Percentiles rank a stretch among this genome's conserved stretches.
Conservation (phyloP, 2,113 vertebrate species). For the Cathartes aura region DNA sequence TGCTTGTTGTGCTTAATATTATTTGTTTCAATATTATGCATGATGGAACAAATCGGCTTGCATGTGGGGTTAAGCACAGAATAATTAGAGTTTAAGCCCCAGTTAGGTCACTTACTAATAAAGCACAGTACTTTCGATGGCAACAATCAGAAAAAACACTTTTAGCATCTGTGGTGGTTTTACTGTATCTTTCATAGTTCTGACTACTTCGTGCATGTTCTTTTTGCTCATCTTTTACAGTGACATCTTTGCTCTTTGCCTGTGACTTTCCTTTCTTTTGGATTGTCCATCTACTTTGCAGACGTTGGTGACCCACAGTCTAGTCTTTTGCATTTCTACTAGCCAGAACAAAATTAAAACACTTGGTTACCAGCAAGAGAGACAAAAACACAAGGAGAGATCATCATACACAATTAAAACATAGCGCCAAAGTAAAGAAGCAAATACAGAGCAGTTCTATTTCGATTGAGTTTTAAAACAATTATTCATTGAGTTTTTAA, state of each 20-base stretch:
- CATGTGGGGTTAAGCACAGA: background rate
- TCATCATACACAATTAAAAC: background rate
- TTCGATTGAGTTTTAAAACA: background rate
- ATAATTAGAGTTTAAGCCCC: background rate
- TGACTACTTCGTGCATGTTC: background rate
- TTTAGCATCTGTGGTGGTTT: background rate
- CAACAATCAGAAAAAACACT: background rate
- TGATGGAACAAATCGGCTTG: background rate
- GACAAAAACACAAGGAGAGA: background rate
- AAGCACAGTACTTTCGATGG: background rate
- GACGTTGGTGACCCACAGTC: conserved; percentile 42
- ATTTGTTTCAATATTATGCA: background rate
- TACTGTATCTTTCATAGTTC: conserved; percentile 16
- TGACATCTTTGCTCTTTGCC: conserved; percentile 54
- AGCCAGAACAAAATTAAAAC: conserved; percentile 57
- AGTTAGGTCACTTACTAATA: background rate
- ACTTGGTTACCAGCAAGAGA: conserved; percentile 42
- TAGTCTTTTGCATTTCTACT: conserved; percentile 50
- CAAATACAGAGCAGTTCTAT: background rate
- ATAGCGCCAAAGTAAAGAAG: background rate
- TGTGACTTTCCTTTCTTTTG: conserved; percentile 54
- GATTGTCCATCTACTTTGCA: conserved; percentile 40
- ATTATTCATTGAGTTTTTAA: background rate
- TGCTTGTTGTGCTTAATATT: background rate
- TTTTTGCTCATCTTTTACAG: conserved; percentile 19